Evolutionary conservation across 2,797 vertebrate species (phyloP), one percentile per base, ranked within the genome.

Genomic region (Dromococcyx pavoninus): DNA sequence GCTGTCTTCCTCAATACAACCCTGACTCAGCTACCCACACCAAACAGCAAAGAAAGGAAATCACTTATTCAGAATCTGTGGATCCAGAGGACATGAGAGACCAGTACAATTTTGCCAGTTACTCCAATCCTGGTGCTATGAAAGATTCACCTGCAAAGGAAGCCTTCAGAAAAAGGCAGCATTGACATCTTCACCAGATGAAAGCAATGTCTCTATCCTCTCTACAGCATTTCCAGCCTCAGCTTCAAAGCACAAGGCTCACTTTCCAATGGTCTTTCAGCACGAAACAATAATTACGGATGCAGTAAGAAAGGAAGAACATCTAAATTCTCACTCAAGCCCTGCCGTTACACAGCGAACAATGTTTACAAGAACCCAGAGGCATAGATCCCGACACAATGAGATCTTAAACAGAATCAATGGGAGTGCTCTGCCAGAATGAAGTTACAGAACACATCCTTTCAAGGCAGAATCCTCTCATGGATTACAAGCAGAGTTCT

Each of bases 401-500:
- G 87, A 88, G 66, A 89, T 80, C 75, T 73, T 4, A 6, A 58
- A 57, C 28, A 50, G 6, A 74, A 85, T 13, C 85, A 82, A 48
- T 11, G 46, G 50, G 84, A 93, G 72, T 8, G 54, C 66, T 83
- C 46, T 11, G 92, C 4, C 21, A 82, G 79, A 35, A 69, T 14
- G n/a, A 91, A 95, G 91, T 86, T 82, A 85, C 88, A 51, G 6
- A 86, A 86, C 17, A 50, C 79, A 37, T 91, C 87, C 82, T 81
- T 61, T 64, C 82, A 89, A 88, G 70, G 73, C 94, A 88, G 85
- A 70, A 90, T 81, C 87, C 85, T 84, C 92, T 90, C 83, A 48
- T 1, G 60, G 92, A 77, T 93, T 77, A 57, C 6, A 65, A 80
- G 69, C 3, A 57, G 19, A 81, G 66, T 79, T 44, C 78, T 50